These are phyloP conservation scores for Phoxinus phoxinus DNA, from an alignment of 2,113 vertebrate genomes.

Conservation along the genomic window DNA sequence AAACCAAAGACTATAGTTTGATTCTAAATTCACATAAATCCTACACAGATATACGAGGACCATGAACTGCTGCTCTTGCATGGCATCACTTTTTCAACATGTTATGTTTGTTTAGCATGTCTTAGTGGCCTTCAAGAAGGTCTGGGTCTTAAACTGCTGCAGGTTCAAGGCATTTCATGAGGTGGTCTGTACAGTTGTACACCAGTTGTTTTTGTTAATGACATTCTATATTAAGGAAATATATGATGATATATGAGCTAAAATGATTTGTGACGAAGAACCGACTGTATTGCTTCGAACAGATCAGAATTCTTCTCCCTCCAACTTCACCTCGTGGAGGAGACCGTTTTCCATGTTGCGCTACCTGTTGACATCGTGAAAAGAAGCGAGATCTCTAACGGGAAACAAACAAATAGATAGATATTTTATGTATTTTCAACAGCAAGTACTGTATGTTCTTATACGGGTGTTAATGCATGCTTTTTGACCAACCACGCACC, in stretches of 20 bases:
- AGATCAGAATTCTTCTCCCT: not conserved
- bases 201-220: slow-evolving; percentile 1
- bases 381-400: not conserved
- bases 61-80: slow-evolving; percentile 34
- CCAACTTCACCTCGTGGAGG: not conserved
- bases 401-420: slow-evolving; percentile 5
- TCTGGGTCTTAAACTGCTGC: slow-evolving; percentile 36
- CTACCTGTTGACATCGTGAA: not conserved
- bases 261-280: not conserved
- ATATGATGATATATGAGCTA: not conserved
- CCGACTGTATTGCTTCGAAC: not conserved
- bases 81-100: not conserved
- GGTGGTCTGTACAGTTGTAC: not conserved
- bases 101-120: slow-evolving; percentile 25
- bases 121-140: slow-evolving; percentile 33
- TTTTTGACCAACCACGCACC: slow-evolving; percentile 32
- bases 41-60: not conserved
- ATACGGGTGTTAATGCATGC: slow-evolving; percentile 54
- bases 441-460: slow-evolving; percentile 45
- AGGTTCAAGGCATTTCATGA: not conserved
- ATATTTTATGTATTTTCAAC: slow-evolving; percentile 24
- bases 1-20: slow-evolving; percentile 44
- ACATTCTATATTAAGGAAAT: not conserved
- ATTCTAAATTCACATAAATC: not conserved
- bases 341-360: not conserved